Evolutionary conservation across 2,113 vertebrate species (phyloP).

Genomic region (Struthidea cinerea): DNA sequence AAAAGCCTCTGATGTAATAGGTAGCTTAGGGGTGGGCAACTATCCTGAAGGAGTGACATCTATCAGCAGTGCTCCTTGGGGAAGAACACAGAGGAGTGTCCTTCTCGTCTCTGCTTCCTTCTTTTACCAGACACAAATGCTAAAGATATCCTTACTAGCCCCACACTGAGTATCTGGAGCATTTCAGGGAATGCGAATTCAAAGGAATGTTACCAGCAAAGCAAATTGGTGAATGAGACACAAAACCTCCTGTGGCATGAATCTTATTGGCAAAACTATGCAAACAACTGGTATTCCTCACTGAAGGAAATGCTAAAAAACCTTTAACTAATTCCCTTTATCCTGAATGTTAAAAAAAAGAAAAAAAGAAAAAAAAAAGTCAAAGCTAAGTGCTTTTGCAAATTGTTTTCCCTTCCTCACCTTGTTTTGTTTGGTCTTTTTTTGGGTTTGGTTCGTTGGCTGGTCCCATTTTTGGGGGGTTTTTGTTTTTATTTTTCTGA

Average conservation of each 20-base stretch:
- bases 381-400: not conserved
- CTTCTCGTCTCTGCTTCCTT: not conserved
- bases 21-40: not conserved
- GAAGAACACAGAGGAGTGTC: not conserved
- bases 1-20: not conserved
- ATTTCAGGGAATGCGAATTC: not conserved
- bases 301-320: not conserved
- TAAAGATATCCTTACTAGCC: not conserved
- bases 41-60: not conserved
- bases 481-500: not conserved
- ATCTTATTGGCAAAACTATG: not conserved
- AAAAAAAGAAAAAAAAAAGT: not conserved
- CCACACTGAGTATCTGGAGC: not conserved
- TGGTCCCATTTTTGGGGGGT: no score
- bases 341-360: not conserved
- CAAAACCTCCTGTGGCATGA: rapidly evolving
- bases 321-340: not conserved
- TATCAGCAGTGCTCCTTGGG: not conserved
- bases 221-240: not conserved
- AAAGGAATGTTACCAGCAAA: not conserved
- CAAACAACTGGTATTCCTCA: not conserved
- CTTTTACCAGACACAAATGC: not conserved
- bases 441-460: not conserved
- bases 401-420: not conserved
- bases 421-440: not conserved